Base-by-base conservation (phyloP, 1,140 invertebrate genomes). In the Pissodes strobi region DNA sequence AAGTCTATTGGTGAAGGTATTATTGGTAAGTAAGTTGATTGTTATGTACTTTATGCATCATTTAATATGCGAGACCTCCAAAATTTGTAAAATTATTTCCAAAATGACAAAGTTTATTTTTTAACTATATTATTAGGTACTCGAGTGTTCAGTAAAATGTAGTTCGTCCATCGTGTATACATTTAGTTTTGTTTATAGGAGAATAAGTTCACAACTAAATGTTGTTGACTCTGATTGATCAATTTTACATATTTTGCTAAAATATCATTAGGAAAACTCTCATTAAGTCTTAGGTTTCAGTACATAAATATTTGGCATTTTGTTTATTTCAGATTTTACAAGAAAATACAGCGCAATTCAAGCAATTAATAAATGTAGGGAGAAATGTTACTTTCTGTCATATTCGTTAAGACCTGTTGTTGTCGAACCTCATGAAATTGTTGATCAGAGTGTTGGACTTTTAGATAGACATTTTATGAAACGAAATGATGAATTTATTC, bases 371-470 rank as follows among this genome's bases (percentile, higher is more conserved):
- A 87, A 91, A 72, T 98, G 96, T 73, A 88, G 82, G 23, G 95
- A 98, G 65, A 91, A 92, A 48, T 96, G 96, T 71, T 98, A 94
- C 78, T 92, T 99, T 64, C 79, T 99, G 13, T 95, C 95, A 10
- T 85, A 89, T 86, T 90, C 90, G 1, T 81, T 93, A 21, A 86
- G 91, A 37, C 95, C 96, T 46, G 90, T 96, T 2, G 85, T 94
- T 71, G 92, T 95, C 2, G 95, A 98, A 75, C 86, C 84, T 21
- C 86, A 92, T 78, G 94, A 98, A 64, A 87, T 91, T 70, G 86
- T 89, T 61, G 95, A 98, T 81, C 94, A 97, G 69, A 87, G 90
- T 69, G 96, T 98, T 83, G 96, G 97, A 5, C 86, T 94, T 66
- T 87, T 93, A 2, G 97, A 99, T 72, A 94, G 94, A 76, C 90